These are phyloP conservation scores for Diachasma alloeum DNA, from an alignment of 1,140 invertebrate genomes.

Conservation along the genomic window DNA sequence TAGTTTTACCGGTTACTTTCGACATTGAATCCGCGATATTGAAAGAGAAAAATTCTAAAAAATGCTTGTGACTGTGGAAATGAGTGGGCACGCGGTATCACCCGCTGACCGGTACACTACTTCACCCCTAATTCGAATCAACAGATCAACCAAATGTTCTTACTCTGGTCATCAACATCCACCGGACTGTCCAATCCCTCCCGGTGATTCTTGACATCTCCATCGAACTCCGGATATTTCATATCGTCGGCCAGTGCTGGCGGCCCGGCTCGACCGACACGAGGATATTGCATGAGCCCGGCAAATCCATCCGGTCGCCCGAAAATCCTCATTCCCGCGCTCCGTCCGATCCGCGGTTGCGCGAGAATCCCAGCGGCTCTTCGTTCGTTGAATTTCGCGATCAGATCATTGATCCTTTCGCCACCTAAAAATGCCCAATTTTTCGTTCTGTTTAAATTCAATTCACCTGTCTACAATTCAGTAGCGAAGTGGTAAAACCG, in stretches of 20 bases:
- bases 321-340: conserved; percentile 28
- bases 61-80: too few relatives aligned
- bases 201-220: conserved; percentile 9
- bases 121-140: too few relatives aligned
- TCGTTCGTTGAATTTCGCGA: conserved; percentile 38
- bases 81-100: too few relatives aligned
- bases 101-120: too few relatives aligned
- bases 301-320: conserved; percentile 16
- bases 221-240: not conserved
- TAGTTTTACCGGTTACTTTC: too few relatives aligned
- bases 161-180: not conserved
- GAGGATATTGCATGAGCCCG: conserved; percentile 29
- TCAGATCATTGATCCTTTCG: conserved; percentile 27
- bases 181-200: not conserved
- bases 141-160: not conserved
- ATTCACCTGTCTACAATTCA: too few relatives aligned
- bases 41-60: too few relatives aligned
- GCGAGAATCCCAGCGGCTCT: conserved; percentile 41
- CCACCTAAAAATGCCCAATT: conserved; percentile 34
- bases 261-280: conserved; percentile 27
- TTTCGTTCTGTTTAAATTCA: not conserved
- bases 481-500: too few relatives aligned
- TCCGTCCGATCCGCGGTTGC: conserved; percentile 44
- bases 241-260: not conserved
- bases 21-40: too few relatives aligned